phyloP scores from a whole-genome alignment of 2,797 vertebrate species.

The Orientallactaga sibirica region DNA sequence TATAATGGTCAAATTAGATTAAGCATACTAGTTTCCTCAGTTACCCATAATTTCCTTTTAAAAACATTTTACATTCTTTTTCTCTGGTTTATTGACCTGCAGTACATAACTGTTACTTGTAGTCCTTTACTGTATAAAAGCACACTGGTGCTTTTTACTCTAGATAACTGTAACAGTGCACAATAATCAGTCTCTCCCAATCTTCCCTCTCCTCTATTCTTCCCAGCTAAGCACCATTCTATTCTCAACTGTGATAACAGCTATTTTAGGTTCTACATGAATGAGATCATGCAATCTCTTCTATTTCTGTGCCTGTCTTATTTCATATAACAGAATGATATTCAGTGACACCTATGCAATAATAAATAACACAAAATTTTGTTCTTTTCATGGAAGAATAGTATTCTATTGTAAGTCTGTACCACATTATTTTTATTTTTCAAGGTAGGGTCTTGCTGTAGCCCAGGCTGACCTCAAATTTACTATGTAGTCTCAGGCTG shows the following conservation, averaged over 20 bases:
- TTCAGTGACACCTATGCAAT: not conserved
- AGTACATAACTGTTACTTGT: not conserved
- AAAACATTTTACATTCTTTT: not conserved
- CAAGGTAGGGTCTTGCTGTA: no score
- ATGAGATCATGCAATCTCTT: not conserved
- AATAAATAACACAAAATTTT: not conserved
- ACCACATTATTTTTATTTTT: not conserved
- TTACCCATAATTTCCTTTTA: not conserved
- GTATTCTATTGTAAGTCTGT: not conserved
- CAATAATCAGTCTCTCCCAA: not conserved
- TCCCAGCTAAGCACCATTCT: not conserved
- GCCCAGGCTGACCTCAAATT: no score
- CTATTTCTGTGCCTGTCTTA: not conserved
- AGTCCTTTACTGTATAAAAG: not conserved
- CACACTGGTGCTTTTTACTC: not conserved
- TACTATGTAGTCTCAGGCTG: no score
- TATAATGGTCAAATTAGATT: not conserved
- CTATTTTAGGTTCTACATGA: not conserved
- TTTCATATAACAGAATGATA: not conserved
- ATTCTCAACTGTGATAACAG: not conserved
- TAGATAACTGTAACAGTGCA: not conserved
- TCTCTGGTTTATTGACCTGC: not conserved
- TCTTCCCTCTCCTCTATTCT: not conserved
- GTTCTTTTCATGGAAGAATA: not conserved
- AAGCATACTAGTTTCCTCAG: not conserved